These are phyloP conservation scores for Corythucha ciliata DNA, from an alignment of 2,888 invertebrate species.

Conservation along the genomic window DNA sequence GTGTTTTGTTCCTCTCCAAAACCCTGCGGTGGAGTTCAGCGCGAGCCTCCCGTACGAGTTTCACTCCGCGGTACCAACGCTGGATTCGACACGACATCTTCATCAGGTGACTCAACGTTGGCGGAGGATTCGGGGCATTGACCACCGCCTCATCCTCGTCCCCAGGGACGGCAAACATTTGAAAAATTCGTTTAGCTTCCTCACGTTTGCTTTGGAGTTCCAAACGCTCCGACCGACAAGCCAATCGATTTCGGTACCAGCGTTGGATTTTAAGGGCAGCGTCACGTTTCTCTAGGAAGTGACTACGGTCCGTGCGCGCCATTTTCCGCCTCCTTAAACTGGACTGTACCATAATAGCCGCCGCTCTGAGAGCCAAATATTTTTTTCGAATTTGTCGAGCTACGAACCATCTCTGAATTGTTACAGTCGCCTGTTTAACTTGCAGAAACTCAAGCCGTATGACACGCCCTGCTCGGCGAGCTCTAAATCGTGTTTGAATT, in stretches of 20 bases:
- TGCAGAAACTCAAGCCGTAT: slow-evolving; percentile 37
- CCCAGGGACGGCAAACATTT: too few relatives aligned
- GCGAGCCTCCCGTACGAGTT: too few relatives aligned
- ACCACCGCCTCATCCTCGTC: too few relatives aligned
- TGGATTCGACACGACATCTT: too few relatives aligned
- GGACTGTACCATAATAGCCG: slow-evolving; percentile 14
- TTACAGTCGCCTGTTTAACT: slow-evolving; percentile 42
- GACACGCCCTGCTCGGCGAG: slow-evolving; percentile 28
- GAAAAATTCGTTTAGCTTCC: too few relatives aligned
- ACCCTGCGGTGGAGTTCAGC: too few relatives aligned
- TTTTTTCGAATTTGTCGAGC: slow-evolving; percentile 43
- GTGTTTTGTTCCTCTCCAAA: too few relatives aligned
- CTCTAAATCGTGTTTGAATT: slow-evolving; percentile 45
- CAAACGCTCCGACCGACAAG: background rate
- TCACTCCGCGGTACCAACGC: slow-evolving; percentile 9
- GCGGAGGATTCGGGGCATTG: too few relatives aligned
- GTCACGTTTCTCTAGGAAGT: background rate
- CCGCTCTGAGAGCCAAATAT: background rate
- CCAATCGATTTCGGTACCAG: background rate
- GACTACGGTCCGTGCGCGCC: background rate
- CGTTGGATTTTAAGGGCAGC: slow-evolving; percentile 12
- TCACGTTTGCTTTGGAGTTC: too few relatives aligned
- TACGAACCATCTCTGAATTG: slow-evolving; percentile 47
- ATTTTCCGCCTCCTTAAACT: slow-evolving; percentile 17
- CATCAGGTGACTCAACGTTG: too few relatives aligned